Base-by-base conservation (phyloP, 2,797 vertebrate species). In the Geotrypetes seraphini region DNA sequence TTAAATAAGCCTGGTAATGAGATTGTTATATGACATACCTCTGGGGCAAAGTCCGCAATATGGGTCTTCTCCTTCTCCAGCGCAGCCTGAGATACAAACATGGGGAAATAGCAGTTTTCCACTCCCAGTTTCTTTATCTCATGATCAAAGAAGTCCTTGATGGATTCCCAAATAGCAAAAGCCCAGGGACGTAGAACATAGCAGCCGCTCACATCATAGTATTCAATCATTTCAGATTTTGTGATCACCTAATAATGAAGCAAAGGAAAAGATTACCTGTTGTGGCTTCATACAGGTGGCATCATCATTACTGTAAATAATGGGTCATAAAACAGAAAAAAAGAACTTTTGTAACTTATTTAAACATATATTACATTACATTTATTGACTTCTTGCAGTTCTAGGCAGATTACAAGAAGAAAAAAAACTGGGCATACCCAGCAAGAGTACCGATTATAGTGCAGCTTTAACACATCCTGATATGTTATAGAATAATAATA, bases 201-300 rank as follows among this genome's bases (percentile, higher is more conserved):
- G 68, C 96, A 99, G 50, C 96, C 96, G 12, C 95, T 98, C 10
- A 99, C 89, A 8, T 99, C 95, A 1, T 99, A 96, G 72, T 99
- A 99, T 60, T 99, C 96, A 7, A 99, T 97, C 95, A 99, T 89
- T 80, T 99, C 95, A 1, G 95, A 50, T 60, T 99, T 99, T 14
- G 92, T 98, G 82, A 99, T 99, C 54, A 99, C 94, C 96, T 99
- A 69, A n/a, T n/a, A n/a, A n/a, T n/a, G n/a, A n/a, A n/a, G n/a
- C n/a, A n/a, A n/a, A n/a, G n/a, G n/a, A n/a, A n/a, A n/a, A n/a
- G n/a, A n/a, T n/a, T n/a, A n/a, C n/a, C n/a, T n/a, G n/a, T n/a
- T n/a, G n/a, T n/a, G n/a, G n/a, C n/a, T n/a, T n/a, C n/a, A n/a
- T n/a, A n/a, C n/a, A n/a, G n/a, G n/a, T n/a, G n/a, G n/a, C n/a